Evolutionary conservation across 2,797 vertebrate genomes (phyloP).

Genomic region (Thaleichthys pacificus): DNA sequence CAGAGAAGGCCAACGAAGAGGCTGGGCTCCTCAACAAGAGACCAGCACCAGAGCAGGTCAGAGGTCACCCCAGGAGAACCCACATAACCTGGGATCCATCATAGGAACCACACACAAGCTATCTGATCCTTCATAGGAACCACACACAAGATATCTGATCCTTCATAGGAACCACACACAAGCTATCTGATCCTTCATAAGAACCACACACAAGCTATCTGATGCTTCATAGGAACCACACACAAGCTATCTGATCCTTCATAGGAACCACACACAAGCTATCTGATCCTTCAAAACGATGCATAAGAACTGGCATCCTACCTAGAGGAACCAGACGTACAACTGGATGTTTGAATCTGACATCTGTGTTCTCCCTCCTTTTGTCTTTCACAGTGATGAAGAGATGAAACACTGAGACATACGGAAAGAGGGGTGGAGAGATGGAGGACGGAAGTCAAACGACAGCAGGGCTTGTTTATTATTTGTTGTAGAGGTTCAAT

Average conservation of each 20-base stretch:
- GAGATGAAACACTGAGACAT: constrained; percentile 20
- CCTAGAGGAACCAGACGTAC: not conserved
- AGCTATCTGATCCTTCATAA: no score
- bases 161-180: no score
- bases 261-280: no score
- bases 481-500: constrained; percentile 29
- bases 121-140: no score
- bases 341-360: no score
- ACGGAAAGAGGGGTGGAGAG: constrained; percentile 50
- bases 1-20: constrained; percentile 80
- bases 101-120: no score
- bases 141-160: no score
- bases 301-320: not conserved
- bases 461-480: constrained; percentile 38
- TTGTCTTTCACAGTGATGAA: constrained; percentile 69
- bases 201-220: no score
- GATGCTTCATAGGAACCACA: no score
- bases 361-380: constrained; percentile 18
- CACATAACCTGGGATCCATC: not conserved
- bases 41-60: constrained; percentile 68
- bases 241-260: no score
- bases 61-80: constrained; percentile 1
- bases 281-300: not conserved
- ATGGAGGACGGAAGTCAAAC: constrained; percentile 45
- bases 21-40: constrained; percentile 77